Evolutionary conservation across 2,888 invertebrate genomes (phyloP).

Genomic region (Tipula unca): DNA sequence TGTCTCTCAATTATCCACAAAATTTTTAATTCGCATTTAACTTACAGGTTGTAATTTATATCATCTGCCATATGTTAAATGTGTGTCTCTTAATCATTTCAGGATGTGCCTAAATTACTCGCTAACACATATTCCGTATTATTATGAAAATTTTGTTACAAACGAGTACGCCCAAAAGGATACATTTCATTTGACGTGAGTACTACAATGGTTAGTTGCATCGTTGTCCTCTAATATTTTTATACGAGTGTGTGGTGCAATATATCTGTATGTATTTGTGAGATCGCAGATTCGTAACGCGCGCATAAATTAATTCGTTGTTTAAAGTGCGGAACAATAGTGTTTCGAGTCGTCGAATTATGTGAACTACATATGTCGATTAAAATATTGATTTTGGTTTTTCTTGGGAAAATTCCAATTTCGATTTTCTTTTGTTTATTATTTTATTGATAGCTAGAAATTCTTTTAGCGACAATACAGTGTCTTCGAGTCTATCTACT

Average conservation of each 20-base stretch:
- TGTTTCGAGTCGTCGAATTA: not conserved
- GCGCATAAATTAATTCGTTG: not conserved
- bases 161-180: not conserved
- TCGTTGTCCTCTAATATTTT: not conserved
- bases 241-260: not conserved
- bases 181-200: not conserved
- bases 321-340: not conserved
- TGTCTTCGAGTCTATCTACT: not conserved
- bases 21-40: not conserved
- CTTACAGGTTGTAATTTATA: slow-evolving; percentile 36
- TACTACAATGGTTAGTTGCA: not conserved
- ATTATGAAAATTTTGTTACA: not conserved
- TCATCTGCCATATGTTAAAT: slow-evolving; percentile 38
- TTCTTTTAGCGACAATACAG: not conserved
- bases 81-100: slow-evolving; percentile 37
- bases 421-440: not conserved
- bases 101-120: slow-evolving; percentile 39
- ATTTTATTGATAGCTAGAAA: not conserved
- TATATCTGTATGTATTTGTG: not conserved
- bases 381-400: not conserved
- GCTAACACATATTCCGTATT: slow-evolving; percentile 37
- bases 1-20: not conserved
- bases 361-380: not conserved
- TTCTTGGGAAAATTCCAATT: not conserved
- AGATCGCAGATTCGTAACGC: not conserved